phyloP scores from a whole-genome alignment of 2,888 invertebrate species.

The Leptopterna dolabrata region DNA sequence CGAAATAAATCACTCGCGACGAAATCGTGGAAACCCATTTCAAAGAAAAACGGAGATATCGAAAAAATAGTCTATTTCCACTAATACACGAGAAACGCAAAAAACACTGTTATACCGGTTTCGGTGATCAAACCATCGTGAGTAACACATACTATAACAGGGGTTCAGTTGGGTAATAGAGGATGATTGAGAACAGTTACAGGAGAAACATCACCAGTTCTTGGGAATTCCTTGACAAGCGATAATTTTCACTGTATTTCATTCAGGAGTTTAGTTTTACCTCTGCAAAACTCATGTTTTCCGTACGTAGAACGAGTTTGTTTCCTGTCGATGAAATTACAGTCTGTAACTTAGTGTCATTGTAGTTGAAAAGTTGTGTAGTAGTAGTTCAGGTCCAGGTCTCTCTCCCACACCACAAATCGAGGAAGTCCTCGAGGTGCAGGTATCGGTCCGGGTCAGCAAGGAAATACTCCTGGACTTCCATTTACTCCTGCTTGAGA shows the following conservation, averaged over 20 bases:
- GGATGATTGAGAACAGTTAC: no score
- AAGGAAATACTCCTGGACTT: conserved; percentile 53
- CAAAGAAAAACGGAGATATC: no score
- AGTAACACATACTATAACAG: no score
- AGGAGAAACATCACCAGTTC: no score
- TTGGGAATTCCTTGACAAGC: not conserved
- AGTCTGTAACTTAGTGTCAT: not conserved
- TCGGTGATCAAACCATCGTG: no score
- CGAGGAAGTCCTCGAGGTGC: conserved; percentile 58
- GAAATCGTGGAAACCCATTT: no score
- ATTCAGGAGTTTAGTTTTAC: not conserved
- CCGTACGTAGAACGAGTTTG: no score
- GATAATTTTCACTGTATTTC: not conserved
- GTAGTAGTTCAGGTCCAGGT: conserved; percentile 56
- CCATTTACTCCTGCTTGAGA: conserved; percentile 52
- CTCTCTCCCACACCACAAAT: conserved; percentile 58
- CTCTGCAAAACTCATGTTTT: not conserved
- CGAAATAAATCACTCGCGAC: no score
- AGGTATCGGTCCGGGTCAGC: conserved; percentile 60
- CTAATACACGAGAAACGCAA: no score
- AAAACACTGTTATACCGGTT: no score
- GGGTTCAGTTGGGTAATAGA: no score
- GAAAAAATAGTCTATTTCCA: no score
- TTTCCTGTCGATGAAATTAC: not conserved
- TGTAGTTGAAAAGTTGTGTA: not conserved